These are phyloP conservation scores for Urocyon cinereoargenteus DNA, from an alignment of 2,797 vertebrate genomes.

Conservation along the genomic window DNA sequence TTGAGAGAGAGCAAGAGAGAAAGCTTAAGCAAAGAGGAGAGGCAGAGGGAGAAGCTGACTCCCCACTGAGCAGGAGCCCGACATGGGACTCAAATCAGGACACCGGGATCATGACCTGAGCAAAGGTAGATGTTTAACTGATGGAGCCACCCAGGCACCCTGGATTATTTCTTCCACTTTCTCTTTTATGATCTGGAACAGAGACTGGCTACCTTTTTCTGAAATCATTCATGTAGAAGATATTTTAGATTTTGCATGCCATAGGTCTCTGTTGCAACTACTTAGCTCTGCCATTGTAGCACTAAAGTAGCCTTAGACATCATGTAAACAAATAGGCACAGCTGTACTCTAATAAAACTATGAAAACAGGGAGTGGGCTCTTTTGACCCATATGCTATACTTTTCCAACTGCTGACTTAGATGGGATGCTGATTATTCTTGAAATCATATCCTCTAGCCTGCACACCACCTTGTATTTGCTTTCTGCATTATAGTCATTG, in stretches of 20 bases:
- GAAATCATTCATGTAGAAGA: background rate
- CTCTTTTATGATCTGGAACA: background rate
- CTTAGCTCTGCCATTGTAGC: background rate
- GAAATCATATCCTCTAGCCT: background rate
- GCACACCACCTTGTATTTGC: background rate
- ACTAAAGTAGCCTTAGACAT: background rate
- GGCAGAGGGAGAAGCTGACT: no score
- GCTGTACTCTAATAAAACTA: background rate
- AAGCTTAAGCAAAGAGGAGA: no score
- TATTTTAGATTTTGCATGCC: background rate
- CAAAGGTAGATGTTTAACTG: no score
- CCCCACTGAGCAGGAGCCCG: no score
- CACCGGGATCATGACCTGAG: no score
- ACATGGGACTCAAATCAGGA: no score
- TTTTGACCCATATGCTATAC: background rate
- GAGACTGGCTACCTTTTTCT: background rate
- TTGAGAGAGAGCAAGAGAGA: no score
- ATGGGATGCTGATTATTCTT: constrained; percentile 10
- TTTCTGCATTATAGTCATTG: background rate
- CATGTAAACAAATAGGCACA: background rate
- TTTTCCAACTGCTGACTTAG: background rate
- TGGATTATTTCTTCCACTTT: background rate
- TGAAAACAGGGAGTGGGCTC: background rate
- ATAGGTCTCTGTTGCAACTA: background rate
- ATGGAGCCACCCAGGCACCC: no score